Conservation (phyloP, 2,113 vertebrate genomes). For the Pteronura brasiliensis region DNA sequence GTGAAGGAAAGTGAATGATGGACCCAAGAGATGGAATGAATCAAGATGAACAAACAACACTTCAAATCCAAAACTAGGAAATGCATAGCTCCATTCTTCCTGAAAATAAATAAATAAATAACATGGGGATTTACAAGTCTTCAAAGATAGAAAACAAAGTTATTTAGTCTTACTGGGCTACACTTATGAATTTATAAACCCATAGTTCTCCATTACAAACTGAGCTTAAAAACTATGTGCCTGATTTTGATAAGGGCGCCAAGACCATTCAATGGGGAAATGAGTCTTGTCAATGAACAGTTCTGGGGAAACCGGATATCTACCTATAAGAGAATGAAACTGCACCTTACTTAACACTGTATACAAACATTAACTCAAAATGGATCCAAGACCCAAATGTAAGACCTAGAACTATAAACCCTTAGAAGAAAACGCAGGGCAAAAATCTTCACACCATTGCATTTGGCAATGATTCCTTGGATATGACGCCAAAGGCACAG, state of each 20-base stretch:
- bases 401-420: not conserved
- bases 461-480: not conserved
- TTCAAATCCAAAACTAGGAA: not conserved
- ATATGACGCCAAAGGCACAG: not conserved
- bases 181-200: not conserved
- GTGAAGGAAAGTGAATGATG: not conserved
- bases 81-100: not conserved
- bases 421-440: not conserved
- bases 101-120: not conserved
- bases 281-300: not conserved
- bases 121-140: not conserved
- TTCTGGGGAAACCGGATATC: not conserved
- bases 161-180: not conserved
- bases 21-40: not conserved
- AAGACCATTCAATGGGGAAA: not conserved
- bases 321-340: not conserved
- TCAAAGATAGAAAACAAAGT: not conserved
- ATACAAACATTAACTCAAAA: not conserved
- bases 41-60: not conserved
- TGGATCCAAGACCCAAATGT: not conserved
- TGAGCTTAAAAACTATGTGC: not conserved
- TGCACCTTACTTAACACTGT: not conserved
- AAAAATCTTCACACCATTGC: not conserved
- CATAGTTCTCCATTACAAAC: not conserved
- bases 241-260: not conserved